Evolutionary conservation across 2,113 vertebrate species (phyloP).

Genomic region (Amphiprion ocellaris): DNA sequence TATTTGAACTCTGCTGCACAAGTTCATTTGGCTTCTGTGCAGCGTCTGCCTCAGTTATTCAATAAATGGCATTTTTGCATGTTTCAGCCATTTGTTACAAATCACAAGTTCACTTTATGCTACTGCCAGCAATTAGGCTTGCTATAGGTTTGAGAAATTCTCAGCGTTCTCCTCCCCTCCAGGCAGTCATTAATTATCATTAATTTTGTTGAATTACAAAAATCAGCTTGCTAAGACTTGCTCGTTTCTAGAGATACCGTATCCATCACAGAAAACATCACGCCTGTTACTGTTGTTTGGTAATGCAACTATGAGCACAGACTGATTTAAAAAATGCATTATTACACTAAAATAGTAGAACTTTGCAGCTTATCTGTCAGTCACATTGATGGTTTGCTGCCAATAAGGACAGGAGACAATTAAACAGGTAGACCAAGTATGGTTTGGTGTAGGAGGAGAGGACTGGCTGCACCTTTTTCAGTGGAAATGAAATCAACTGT

Average conservation of each 20-base stretch:
- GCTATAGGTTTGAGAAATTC: conserved; percentile 4
- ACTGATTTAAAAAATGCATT: neutral
- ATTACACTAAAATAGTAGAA: too few relatives aligned
- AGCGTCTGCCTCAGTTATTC: neutral
- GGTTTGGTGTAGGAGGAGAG: conserved; percentile 29
- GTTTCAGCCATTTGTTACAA: conserved; percentile 18
- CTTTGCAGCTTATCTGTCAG: conserved; percentile 7
- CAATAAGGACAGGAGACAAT: neutral
- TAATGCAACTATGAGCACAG: conserved; percentile 1
- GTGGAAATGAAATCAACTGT: conserved; percentile 39
- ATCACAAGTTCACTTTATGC: conserved; percentile 29
- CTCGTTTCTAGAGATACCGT: conserved; percentile 41
- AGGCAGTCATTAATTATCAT: conserved; percentile 50
- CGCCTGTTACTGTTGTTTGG: conserved; percentile 16
- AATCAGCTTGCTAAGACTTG: conserved; percentile 55
- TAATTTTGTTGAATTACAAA: conserved; percentile 42
- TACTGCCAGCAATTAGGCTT: conserved; percentile 36
- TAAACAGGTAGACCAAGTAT: conserved; percentile 52
- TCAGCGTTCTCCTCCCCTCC: conserved; percentile 36
- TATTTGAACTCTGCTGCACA: conserved; percentile 4
- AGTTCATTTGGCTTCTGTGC: conserved; percentile 22
- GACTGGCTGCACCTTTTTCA: conserved; percentile 38
- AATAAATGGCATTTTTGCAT: conserved; percentile 19
- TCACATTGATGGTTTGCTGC: conserved; percentile 9
- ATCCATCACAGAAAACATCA: conserved; percentile 48